A percentile compares a stretch with the other conserved stretches of the same genome.
Conservation (phyloP, 2,113 vertebrate species). For the Picathartes gymnocephalus region DNA sequence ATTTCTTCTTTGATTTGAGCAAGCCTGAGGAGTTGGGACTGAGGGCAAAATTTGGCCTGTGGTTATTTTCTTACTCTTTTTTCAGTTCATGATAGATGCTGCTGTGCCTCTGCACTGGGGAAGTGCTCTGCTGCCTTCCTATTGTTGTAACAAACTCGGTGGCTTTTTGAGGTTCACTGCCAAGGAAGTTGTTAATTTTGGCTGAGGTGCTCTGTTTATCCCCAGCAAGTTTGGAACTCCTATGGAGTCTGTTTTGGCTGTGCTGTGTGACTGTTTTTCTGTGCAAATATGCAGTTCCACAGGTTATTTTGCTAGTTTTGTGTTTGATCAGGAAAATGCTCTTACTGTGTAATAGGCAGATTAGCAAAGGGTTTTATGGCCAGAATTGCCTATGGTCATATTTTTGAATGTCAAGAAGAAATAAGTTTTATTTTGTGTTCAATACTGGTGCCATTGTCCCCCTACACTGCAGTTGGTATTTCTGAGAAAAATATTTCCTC, state of each 20-base stretch:
- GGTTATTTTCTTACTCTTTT: background rate
- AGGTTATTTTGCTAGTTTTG: conserved; percentile 10
- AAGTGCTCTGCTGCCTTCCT: background rate
- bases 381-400: background rate
- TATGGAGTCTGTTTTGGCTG: conserved; percentile 24
- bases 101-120: background rate
- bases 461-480: background rate
- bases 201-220: conserved; percentile 7
- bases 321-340: background rate
- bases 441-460: background rate
- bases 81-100: background rate
- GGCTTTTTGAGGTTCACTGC: background rate
- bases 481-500: background rate
- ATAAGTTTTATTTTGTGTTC: background rate
- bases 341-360: background rate
- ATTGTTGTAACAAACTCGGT: background rate
- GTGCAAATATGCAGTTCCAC: conserved; percentile 11
- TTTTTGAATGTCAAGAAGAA: background rate
- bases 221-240: background rate
- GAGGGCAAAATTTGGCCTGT: background rate
- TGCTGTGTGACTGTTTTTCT: conserved; percentile 31
- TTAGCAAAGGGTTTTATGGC: background rate
- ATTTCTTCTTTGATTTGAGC: background rate
- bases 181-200: conserved; percentile 61
- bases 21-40: background rate